Evolutionary conservation across 2,113 vertebrate species (phyloP).

Genomic region (Calypte anna): DNA sequence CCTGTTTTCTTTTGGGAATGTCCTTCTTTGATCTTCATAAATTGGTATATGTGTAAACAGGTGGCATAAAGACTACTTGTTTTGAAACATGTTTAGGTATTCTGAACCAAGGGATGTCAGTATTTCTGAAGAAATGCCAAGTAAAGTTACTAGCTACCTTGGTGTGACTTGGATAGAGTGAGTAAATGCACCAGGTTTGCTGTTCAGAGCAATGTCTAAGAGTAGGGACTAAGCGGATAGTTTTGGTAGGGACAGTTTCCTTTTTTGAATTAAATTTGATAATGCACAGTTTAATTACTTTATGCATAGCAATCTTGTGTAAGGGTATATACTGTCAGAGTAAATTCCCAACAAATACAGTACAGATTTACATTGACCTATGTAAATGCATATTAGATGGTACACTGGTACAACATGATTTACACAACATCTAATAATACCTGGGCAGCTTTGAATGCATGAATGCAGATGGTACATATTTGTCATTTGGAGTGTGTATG

Average conservation of each 20-base stretch:
- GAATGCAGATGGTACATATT: rapidly evolving
- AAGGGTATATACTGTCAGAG: not conserved
- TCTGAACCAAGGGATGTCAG: not conserved
- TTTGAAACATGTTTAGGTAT: not conserved
- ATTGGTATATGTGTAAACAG: not conserved
- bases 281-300: not conserved
- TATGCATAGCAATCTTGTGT: rapidly evolving
- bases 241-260: not conserved
- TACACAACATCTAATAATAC: not conserved
- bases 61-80: not conserved
- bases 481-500: not conserved
- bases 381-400: not conserved
- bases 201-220: not conserved
- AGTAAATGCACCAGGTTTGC: not conserved
- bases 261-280: not conserved
- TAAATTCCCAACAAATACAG: not conserved
- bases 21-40: not conserved
- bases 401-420: not conserved
- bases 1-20: not conserved
- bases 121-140: not conserved
- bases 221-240: not conserved
- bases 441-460: not conserved
- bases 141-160: not conserved
- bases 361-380: rapidly evolving
- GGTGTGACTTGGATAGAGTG: not conserved